Evolutionary conservation across 1,140 invertebrate genomes (phyloP).

Genomic region (Papilio xuthus): DNA sequence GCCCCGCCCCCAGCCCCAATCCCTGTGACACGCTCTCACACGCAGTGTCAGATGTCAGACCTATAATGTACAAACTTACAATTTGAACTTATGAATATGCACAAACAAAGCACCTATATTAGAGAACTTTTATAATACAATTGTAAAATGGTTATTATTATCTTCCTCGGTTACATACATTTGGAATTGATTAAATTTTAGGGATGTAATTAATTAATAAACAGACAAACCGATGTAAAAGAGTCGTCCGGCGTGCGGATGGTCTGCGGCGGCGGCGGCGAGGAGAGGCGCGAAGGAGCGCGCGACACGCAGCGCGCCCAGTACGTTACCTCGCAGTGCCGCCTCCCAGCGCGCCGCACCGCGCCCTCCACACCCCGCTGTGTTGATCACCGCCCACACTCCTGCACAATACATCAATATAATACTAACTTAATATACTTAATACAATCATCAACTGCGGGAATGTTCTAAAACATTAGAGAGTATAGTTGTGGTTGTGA

Average conservation of each 20-base stretch:
- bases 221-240: constrained; percentile 82
- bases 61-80: constrained; percentile 44
- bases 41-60: constrained; percentile 75
- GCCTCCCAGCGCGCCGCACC: constrained; percentile 90
- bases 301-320: constrained; percentile 88
- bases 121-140: too few relatives aligned
- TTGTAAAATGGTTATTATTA: too few relatives aligned
- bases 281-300: constrained; percentile 87
- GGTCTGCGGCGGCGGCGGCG: constrained; percentile 75
- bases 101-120: background rate
- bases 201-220: too few relatives aligned
- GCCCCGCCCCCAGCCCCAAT: constrained; percentile 83
- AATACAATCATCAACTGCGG: too few relatives aligned
- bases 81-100: background rate
- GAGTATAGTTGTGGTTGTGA: too few relatives aligned
- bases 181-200: too few relatives aligned
- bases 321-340: constrained; percentile 88
- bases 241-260: constrained; percentile 81
- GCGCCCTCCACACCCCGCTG: constrained; percentile 86
- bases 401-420: constrained; percentile 75
- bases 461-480: too few relatives aligned
- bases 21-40: constrained; percentile 63
- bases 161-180: too few relatives aligned
- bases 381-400: constrained; percentile 91
- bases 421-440: too few relatives aligned